A percentile compares a stretch with the other conserved stretches of the same genome.
Conservation (phyloP, 2,888 invertebrate genomes). For the Drosophila anomalipes region DNA sequence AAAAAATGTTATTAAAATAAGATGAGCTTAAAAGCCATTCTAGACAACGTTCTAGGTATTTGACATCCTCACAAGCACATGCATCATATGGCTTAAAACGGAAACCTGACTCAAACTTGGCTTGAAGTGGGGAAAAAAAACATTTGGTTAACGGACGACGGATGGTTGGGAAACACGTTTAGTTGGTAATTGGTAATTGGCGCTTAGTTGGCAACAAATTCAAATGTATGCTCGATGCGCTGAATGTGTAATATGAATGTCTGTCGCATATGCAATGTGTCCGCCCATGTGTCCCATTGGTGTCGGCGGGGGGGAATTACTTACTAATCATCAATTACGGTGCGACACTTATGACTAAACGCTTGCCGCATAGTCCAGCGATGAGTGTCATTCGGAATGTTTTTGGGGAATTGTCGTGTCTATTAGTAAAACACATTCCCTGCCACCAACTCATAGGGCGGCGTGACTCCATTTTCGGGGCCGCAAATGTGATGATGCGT, state of each 20-base stretch:
- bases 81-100: background rate
- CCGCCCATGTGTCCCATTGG: slow-evolving; percentile 33
- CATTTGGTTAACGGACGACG: background rate
- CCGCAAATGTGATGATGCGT: slow-evolving; percentile 58
- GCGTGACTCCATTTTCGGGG: slow-evolving; percentile 74
- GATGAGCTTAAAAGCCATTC: background rate
- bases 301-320: slow-evolving; percentile 46
- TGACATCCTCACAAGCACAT: background rate
- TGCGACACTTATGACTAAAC: slow-evolving; percentile 74
- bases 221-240: slow-evolving; percentile 2
- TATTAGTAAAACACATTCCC: slow-evolving; percentile 45
- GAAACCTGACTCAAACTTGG: background rate
- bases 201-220: slow-evolving; percentile 27
- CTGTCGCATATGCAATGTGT: slow-evolving; percentile 3
- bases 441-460: slow-evolving; percentile 43
- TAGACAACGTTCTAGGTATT: background rate
- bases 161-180: slow-evolving; percentile 46
- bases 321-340: slow-evolving; percentile 74
- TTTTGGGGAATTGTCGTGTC: slow-evolving; percentile 57
- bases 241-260: background rate
- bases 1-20: background rate
- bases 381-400: slow-evolving; percentile 54
- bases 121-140: background rate
- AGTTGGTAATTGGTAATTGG: slow-evolving; percentile 8
- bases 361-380: slow-evolving; percentile 51